Evolutionary conservation across 2,888 invertebrate genomes (phyloP).

Genomic region (Leptothorax acervorum): DNA sequence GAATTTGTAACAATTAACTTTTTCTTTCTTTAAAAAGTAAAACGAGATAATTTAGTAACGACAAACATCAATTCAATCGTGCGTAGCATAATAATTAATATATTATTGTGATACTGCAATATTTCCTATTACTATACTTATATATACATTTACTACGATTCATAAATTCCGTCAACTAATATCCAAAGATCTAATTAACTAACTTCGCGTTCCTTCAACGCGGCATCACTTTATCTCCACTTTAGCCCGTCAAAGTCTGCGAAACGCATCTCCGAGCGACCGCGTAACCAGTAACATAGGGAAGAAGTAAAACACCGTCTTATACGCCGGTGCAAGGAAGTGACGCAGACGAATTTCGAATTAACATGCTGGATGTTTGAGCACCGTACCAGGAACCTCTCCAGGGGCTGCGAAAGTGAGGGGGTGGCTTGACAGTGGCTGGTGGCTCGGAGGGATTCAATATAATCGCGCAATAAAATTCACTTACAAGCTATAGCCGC

Average conservation of each 20-base stretch:
- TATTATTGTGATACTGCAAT: background rate
- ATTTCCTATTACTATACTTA: background rate
- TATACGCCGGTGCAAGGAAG: conserved; percentile 13
- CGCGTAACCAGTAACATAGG: conserved; percentile 37
- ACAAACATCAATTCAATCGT: background rate
- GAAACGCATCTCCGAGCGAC: conserved; percentile 36
- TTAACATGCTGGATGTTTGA: conserved; percentile 67
- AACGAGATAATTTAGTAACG: no score
- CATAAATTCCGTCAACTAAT: conserved; percentile 20
- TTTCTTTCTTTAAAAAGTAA: background rate
- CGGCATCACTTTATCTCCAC: conserved; percentile 13
- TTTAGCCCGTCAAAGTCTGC: conserved; percentile 27
- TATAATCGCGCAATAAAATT: conserved; percentile 84
- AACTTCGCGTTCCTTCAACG: conserved; percentile 12
- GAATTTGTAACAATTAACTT: background rate
- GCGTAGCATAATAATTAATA: background rate
- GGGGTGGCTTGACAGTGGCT: conserved; percentile 72
- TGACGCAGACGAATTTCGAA: conserved; percentile 61
- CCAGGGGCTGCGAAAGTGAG: conserved; percentile 58
- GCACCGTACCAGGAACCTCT: conserved; percentile 67
- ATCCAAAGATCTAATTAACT: conserved; percentile 34
- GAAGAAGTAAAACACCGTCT: conserved; percentile 52
- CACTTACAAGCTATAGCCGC: conserved; percentile 79
- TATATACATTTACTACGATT: background rate
- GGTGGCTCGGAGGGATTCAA: conserved; percentile 80